Conservation (phyloP, 2,113 vertebrate genomes). For the Delphinus delphis region DNA sequence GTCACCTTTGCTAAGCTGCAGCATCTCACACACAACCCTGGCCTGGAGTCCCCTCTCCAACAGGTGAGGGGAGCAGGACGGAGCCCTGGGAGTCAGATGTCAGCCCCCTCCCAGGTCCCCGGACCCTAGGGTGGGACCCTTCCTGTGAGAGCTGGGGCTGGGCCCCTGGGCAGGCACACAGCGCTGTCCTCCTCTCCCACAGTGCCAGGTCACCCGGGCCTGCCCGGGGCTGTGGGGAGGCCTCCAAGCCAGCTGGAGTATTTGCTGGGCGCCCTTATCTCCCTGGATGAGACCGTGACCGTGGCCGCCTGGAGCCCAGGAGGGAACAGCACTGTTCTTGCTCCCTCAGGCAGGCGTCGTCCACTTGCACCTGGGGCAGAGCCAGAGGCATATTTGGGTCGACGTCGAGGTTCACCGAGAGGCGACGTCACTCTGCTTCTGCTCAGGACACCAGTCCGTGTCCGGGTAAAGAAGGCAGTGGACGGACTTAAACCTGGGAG, state of each 20-base stretch:
- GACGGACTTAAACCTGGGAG: constrained; percentile 92
- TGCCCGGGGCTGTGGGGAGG: rapidly evolving
- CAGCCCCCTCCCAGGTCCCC: neutral
- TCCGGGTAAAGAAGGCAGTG: constrained; percentile 96
- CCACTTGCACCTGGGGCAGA: neutral
- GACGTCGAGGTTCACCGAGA: neutral
- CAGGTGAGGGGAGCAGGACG: neutral
- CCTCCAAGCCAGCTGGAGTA: neutral
- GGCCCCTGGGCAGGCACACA: neutral
- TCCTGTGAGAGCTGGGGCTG: rapidly evolving
- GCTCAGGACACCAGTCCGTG: constrained; percentile 92
- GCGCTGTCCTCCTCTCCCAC: neutral
- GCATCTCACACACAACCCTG: rapidly evolving
- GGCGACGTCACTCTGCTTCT: constrained; percentile 46
- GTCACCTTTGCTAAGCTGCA: no score
- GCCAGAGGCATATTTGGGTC: neutral
- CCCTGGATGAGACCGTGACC: neutral
- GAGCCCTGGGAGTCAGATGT: neutral
- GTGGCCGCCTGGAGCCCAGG: no score
- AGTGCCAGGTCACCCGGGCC: neutral
- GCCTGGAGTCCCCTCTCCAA: neutral
- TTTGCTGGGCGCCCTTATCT: rapidly evolving
- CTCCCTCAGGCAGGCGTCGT: neutral
- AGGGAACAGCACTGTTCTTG: neutral
- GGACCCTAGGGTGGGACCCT: no score